Base-by-base conservation (phyloP, 2,888 invertebrate species). In the Operophtera brumata region DNA sequence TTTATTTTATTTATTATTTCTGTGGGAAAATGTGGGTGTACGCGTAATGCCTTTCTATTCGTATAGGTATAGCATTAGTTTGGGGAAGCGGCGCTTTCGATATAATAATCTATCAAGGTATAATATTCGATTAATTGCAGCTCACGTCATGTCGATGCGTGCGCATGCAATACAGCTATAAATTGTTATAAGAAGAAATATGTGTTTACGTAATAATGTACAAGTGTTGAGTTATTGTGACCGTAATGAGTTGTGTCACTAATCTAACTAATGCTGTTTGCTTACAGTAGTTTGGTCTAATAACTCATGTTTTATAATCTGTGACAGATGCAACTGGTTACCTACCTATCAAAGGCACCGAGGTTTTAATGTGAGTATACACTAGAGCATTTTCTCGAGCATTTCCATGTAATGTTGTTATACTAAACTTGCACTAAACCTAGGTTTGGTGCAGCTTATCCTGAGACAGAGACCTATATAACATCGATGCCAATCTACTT, bases 111-210 rank as follows among this genome's bases (percentile, higher is more conserved):
- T 10, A 35, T 41, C 12, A 3, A 20, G 2, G 2, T 20, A 30
- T 35, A 44, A 13, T 44, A 48, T 41, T 49, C 41, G 40, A 45
- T 49, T 13, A 32, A 39, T 47, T 40, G 26, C 7, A 35, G n/a
- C 41, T 36, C 42, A 35, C 13, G 40, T 32, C 49, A 14, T 36
- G 40, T 6, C 36, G 48, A 10, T 47, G 39, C 37, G 47, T 25
- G 47, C 52, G 50, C 44, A 47, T 30, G 40, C 45, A 48, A 47
- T 50, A 14, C 52, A 41, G 25, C 55, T 44, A 60, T 67, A 65
- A 58, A 65, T 67, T 51, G 40, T 57, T 45, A 63, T 61, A 59
- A 62, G 54, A 35, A 46, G 32, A 41, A 37, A 51, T 35, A 4
- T 51, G 20, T 51, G 39, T 48, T 51, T 35, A 42, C 54, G 50